Conservation (phyloP, 2,888 invertebrate genomes). For the Amaurobius ferox region DNA sequence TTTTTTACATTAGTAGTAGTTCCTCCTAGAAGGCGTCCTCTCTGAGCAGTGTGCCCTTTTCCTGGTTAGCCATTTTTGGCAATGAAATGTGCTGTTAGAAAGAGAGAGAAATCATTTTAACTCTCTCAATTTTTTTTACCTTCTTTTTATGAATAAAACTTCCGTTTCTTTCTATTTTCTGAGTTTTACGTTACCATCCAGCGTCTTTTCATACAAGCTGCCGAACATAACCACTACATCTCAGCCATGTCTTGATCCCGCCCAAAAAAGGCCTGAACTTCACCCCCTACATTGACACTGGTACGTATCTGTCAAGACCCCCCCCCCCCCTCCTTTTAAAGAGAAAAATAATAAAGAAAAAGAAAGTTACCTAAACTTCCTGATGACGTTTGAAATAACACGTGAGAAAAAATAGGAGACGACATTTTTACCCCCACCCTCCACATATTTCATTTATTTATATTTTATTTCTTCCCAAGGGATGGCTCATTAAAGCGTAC, state of each 20-base stretch:
- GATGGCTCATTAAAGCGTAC: constrained; percentile 44
- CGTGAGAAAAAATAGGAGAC: constrained; percentile 51
- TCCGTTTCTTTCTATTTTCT: not conserved
- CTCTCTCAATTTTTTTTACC: no score
- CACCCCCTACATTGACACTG: constrained; percentile 13
- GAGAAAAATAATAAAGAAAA: not conserved
- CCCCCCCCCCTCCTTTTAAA: not conserved
- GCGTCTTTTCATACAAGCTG: not conserved
- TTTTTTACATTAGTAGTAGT: no score
- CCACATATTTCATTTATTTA: not conserved
- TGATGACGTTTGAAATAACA: constrained; percentile 59
- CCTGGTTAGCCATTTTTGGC: no score
- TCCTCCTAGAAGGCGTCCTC: no score
- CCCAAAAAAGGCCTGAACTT: not conserved
- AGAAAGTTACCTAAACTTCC: constrained; percentile 49
- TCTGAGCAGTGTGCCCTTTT: no score
- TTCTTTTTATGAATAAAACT: not conserved
- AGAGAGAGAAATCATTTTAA: no score
- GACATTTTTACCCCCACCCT: constrained; percentile 11
- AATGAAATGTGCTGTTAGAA: no score
- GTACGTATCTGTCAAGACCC: constrained; percentile 53
- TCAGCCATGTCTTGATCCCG: not conserved
- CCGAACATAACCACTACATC: not conserved
- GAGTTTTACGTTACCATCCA: no score
- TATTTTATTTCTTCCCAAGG: not conserved